Evolutionary conservation across 2,797 vertebrate species (phyloP).

Genomic region (Rhabdomys pumilio): DNA sequence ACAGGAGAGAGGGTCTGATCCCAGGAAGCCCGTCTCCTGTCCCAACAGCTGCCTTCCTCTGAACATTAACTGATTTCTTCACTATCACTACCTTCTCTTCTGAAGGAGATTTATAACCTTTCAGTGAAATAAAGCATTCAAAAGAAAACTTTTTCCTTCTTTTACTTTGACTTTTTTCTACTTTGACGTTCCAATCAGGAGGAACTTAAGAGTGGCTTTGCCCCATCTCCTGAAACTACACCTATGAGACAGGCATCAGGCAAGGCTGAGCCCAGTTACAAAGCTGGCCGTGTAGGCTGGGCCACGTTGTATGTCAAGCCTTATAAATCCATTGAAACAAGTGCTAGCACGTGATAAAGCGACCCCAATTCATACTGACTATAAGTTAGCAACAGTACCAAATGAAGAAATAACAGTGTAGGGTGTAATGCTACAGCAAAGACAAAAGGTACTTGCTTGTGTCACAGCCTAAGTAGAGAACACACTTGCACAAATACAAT

Average conservation of each 20-base stretch:
- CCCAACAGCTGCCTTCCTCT: background rate
- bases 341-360: background rate
- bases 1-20: background rate
- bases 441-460: background rate
- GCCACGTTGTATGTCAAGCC: background rate
- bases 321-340: background rate
- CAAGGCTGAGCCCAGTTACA: background rate
- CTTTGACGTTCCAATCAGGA: conserved; percentile 30
- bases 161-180: background rate
- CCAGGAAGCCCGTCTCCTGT: background rate
- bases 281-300: background rate
- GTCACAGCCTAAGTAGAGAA: background rate
- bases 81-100: background rate
- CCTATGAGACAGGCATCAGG: background rate
- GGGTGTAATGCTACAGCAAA: background rate
- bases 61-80: background rate
- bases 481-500: background rate
- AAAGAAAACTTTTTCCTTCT: background rate
- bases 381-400: background rate
- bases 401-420: background rate
- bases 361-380: background rate
- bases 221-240: background rate
- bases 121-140: background rate
- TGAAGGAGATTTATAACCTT: conserved; percentile 15
- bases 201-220: background rate